Evolutionary conservation across 1,140 invertebrate genomes (phyloP), one percentile per base, ranked within the genome.

Genomic region (Cataglyphis hispanica): DNA sequence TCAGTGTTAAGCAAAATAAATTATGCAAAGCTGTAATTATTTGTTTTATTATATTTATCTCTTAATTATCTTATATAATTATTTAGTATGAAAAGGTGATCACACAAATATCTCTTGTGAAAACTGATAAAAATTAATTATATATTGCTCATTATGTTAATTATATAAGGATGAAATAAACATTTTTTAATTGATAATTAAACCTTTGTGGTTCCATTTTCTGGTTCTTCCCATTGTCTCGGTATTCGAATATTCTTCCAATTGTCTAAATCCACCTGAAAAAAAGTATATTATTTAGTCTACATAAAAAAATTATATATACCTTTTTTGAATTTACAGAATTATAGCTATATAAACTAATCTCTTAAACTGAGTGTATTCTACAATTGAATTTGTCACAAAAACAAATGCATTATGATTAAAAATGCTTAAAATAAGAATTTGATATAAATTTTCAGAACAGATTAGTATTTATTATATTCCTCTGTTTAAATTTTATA

Each of bases 221-320:
- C 34, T 58, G 90, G 76, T 91, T 97, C 96, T 92, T 98, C 97
- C 97, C 97, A 98, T 16, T 97, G 97, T 83, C 98, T 95, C 7
- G 97, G 96, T 2, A 97, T 97, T 92, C 98, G 94, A 84, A 97
- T 96, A 91, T 98, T 98, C 92, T 97, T 96, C 98, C 98, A 98
- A 89, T 97, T 96, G 84, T 98, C 96, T 87, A 98, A 96, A 93
- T 98, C 97, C 11, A 97, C 70, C 85, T 96, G 61, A 83, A 89
- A 7, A 25, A 69, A 64, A 72, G 70, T 34, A 11, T 1, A 37
- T 66, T 56, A 84, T 61, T 66, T 60, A 56, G 46, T 53, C 37
- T 31, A 0, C 6, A 53, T 19, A 56, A 56, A 75, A 27, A 61
- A 66, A 80, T 40, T 64, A 66, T 43, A 78, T 46, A 13, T 50